phyloP scores from a whole-genome alignment of 2,797 vertebrate species.

The Tarsius wallacei region DNA sequence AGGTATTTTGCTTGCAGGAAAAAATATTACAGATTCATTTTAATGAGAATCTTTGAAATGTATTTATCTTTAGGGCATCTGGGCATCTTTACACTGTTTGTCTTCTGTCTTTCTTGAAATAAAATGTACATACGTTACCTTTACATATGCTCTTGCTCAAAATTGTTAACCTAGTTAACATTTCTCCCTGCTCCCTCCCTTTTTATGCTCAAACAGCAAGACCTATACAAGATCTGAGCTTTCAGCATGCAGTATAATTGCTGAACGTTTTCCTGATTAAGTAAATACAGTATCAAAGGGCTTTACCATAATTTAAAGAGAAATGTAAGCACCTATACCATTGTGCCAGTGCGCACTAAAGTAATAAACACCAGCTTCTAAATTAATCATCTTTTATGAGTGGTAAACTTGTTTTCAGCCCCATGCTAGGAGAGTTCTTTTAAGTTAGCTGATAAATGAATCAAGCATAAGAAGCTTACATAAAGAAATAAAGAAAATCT shows the following conservation, averaged over 20 bases:
- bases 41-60: conserved; percentile 95
- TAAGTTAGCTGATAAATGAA: neutral
- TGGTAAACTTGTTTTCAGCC: conserved; percentile 68
- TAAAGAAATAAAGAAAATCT: conserved; percentile 73
- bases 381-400: conserved; percentile 51
- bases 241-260: conserved; percentile 70
- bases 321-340: conserved; percentile 38
- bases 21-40: conserved; percentile 94
- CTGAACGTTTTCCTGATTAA: conserved; percentile 73
- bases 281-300: conserved; percentile 59
- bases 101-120: conserved; percentile 95
- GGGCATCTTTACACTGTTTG: conserved; percentile 95
- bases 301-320: conserved; percentile 72
- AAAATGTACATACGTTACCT: conserved; percentile 94
- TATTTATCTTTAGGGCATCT: conserved; percentile 97
- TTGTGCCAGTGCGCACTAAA: conserved; percentile 76
- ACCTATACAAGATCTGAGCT: conserved; percentile 53
- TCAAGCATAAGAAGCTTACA: neutral
- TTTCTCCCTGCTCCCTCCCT: conserved; percentile 66
- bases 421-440: conserved; percentile 1
- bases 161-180: conserved; percentile 86
- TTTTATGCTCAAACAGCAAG: conserved; percentile 80
- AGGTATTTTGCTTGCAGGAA: conserved; percentile 96
- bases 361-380: conserved; percentile 62
- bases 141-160: conserved; percentile 90